Percentiles rank a stretch among this genome's conserved stretches.
Conservation (phyloP, 2,113 vertebrate genomes). For the Fukomys damarensis region DNA sequence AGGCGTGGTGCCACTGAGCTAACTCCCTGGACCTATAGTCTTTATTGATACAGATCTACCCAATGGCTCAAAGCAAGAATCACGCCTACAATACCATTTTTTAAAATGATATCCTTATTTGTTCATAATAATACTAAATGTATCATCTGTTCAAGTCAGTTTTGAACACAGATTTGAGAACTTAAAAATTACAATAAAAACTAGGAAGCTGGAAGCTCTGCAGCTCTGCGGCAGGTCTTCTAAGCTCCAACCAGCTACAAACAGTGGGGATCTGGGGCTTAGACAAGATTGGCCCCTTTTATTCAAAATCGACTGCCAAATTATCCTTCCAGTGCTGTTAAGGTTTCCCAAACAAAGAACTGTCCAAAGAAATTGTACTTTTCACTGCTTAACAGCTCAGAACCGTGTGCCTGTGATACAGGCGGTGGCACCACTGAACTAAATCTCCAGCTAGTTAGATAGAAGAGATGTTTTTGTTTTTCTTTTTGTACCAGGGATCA, state of each 20-base stretch:
- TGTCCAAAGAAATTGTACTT: slow-evolving; percentile 23
- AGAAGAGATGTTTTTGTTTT: too few relatives aligned
- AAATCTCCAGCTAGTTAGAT: too few relatives aligned
- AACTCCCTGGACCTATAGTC: background rate
- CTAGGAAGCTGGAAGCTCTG: background rate
- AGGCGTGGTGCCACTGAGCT: too few relatives aligned
- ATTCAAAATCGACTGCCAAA: slow-evolving; percentile 28
- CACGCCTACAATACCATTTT: background rate
- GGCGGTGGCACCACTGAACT: too few relatives aligned
- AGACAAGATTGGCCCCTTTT: background rate
- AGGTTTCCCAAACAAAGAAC: slow-evolving; percentile 55
- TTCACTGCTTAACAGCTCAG: background rate
- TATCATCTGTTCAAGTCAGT: background rate
- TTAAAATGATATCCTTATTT: slow-evolving; percentile 31
- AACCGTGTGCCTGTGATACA: too few relatives aligned
- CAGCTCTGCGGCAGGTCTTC: background rate
- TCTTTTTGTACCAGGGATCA: too few relatives aligned
- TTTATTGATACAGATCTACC: slow-evolving; percentile 27
- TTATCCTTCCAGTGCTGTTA: background rate
- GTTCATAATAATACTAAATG: slow-evolving; percentile 36
- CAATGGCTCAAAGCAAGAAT: slow-evolving; percentile 21
- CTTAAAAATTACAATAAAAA: slow-evolving; percentile 36
- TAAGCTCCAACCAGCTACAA: background rate
- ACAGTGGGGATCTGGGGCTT: background rate
- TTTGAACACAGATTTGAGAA: background rate